phyloP scores from a whole-genome alignment of 2,888 invertebrate genomes.

The Coleophora flavipennella region DNA sequence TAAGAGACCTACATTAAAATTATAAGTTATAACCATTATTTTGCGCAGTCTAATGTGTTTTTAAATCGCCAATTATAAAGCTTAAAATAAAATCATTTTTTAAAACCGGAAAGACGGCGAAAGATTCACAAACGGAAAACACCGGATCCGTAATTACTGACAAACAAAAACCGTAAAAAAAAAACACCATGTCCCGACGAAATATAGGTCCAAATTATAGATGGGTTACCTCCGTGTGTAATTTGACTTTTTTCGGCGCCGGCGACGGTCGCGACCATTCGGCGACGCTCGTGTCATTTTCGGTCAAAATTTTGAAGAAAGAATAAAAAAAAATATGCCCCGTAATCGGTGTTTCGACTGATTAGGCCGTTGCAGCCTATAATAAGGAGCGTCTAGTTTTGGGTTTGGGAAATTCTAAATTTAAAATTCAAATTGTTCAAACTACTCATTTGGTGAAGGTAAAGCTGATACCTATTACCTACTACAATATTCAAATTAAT shows the following conservation, averaged over 20 bases:
- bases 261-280: constrained; percentile 16
- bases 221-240: constrained; percentile 20
- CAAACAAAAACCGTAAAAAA: constrained; percentile 32
- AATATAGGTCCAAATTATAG: constrained; percentile 60
- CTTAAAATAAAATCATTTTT: constrained; percentile 12
- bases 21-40: no score
- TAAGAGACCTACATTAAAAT: no score
- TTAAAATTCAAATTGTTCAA: no score
- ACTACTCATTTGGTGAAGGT: no score
- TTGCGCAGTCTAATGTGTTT: constrained; percentile 3
- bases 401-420: no score
- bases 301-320: constrained; percentile 20
- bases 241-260: constrained; percentile 25
- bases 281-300: constrained; percentile 35
- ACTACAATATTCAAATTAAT: no score
- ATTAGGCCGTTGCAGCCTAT: constrained; percentile 4
- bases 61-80: constrained; percentile 5
- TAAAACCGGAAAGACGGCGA: constrained; percentile 25
- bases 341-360: constrained; percentile 19
- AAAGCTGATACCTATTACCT: no score
- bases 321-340: constrained; percentile 14
- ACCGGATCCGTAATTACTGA: constrained; percentile 35
- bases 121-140: constrained; percentile 29
- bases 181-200: constrained; percentile 37
- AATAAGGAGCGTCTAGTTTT: no score